These are phyloP conservation scores for Epinotia nisella DNA, from an alignment of 2,888 invertebrate species.

Conservation along the genomic window DNA sequence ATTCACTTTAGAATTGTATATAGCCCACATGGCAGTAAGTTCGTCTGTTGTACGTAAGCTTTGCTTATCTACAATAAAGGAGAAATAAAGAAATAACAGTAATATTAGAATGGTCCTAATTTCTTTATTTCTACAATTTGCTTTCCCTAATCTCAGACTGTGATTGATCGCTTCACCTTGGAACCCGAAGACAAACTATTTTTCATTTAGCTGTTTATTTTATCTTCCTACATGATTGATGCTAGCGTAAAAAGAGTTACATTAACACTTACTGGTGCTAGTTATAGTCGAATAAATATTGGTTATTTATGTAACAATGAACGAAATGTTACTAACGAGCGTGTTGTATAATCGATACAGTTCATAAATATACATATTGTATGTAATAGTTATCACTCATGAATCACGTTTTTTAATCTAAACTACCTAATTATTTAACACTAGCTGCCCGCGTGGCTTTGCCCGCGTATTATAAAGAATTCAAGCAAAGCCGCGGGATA, in stretches of 20 bases:
- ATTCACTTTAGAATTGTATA: no score
- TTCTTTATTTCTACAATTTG: not conserved
- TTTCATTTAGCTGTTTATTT: conserved; percentile 32
- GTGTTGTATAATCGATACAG: not conserved
- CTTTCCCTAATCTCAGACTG: not conserved
- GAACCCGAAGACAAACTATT: conserved; percentile 33
- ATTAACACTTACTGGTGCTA: conserved; percentile 18
- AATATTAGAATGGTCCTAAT: not conserved
- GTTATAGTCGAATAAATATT: conserved; percentile 31
- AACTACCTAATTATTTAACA: not conserved
- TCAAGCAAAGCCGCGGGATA: no score
- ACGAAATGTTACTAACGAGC: not conserved
- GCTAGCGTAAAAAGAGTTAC: conserved; percentile 14
- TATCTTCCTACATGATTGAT: conserved; percentile 35
- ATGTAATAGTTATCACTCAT: not conserved
- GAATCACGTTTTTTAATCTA: not conserved
- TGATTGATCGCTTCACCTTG: conserved; percentile 35
- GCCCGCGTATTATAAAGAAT: no score
- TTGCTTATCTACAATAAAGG: not conserved
- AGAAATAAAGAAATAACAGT: no score
- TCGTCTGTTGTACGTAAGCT: not conserved
- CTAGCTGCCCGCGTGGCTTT: no score
- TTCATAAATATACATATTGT: not conserved
- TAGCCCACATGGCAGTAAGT: not conserved
- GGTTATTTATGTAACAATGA: conserved; percentile 8